Conservation (phyloP, 2,888 invertebrate genomes). For the Galerucella calmariensis region DNA sequence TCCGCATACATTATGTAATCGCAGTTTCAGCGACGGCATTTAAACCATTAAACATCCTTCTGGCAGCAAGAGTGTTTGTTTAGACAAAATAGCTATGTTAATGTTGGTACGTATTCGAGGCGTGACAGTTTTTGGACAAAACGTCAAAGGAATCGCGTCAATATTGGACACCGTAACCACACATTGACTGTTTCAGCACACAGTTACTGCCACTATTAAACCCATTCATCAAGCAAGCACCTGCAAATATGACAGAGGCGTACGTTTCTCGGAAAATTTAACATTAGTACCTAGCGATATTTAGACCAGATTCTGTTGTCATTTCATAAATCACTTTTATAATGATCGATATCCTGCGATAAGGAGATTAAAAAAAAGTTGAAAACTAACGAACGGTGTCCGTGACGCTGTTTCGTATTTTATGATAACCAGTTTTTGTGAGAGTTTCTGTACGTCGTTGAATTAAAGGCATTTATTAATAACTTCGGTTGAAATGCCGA, state of each 20-base stretch:
- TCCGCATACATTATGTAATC: too few species aligned
- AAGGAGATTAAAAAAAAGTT: slow-evolving; percentile 21
- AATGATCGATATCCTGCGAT: slow-evolving; percentile 35
- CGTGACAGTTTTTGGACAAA: background rate
- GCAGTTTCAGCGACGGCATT: too few species aligned
- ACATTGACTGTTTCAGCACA: background rate
- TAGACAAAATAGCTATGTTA: background rate
- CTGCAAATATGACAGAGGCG: background rate
- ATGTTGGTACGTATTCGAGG: background rate
- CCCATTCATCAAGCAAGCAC: background rate
- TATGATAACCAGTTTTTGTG: slow-evolving; percentile 37
- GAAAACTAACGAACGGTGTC: slow-evolving; percentile 34
- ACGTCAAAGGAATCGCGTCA: background rate
- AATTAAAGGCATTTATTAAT: slow-evolving; percentile 38
- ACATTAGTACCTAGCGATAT: background rate
- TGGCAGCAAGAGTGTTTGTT: too few species aligned
- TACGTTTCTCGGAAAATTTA: slow-evolving; percentile 2
- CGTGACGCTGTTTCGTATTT: slow-evolving; percentile 31
- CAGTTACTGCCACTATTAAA: background rate
- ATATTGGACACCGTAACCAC: background rate
- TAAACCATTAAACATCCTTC: too few species aligned
- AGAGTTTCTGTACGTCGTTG: slow-evolving; percentile 28
- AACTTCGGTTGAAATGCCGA: slow-evolving; percentile 34
- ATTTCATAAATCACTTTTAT: slow-evolving; percentile 37
- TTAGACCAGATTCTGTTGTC: background rate